Base-by-base conservation (phyloP, 2,113 vertebrate genomes). In the Ploceus nigricollis region DNA sequence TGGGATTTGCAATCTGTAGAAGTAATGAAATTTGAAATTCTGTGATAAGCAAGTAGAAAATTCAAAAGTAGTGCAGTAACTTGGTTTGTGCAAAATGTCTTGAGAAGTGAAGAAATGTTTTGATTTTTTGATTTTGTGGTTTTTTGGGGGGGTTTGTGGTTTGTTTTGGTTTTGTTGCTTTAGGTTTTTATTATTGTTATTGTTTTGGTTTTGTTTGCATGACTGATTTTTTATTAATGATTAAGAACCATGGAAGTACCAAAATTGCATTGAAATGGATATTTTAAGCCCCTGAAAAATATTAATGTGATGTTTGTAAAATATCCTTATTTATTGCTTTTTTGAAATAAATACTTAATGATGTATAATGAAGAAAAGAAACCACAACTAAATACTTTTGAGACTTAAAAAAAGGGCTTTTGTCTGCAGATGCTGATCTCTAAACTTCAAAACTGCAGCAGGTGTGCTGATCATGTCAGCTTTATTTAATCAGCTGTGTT, bases 401-500 rank as follows among this genome's bases (percentile, higher is more conserved):
- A 66, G 44, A 13, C 13, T 73, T 57, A 56, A 88, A 94, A 88
- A 11, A 7, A 53, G 24, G 25, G 24, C 16, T 87, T 92, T 82
- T 87, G 19, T 75, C 44, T 89, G 27, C 44, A 72, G 48, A 42
- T 87, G 53, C 40, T 51, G 70, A 28, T 71, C 37, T 60, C 21
- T 83, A 68, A 81, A 66, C 47, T 72, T 68, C 6, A 56, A 21
- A 78, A 72, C 48, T 17, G 57, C 27, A 84, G 35, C 42, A 92
- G 72, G 71, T 89, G 47, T 83, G 24, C 56, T 87, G 56, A 58
- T 94, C 28, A 4, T 86, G 58, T 71, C 56, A 81, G 31, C 37
- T 89, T 70, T 78, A 45, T 85, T 88, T 89, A 80, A 82, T 77
- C 86, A 93, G 33, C 86, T 77, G 53, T 86, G 54, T 89, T 89